Evolutionary conservation across 2,113 vertebrate species (phyloP).

Genomic region (Myrmecophaga tridactyla): DNA sequence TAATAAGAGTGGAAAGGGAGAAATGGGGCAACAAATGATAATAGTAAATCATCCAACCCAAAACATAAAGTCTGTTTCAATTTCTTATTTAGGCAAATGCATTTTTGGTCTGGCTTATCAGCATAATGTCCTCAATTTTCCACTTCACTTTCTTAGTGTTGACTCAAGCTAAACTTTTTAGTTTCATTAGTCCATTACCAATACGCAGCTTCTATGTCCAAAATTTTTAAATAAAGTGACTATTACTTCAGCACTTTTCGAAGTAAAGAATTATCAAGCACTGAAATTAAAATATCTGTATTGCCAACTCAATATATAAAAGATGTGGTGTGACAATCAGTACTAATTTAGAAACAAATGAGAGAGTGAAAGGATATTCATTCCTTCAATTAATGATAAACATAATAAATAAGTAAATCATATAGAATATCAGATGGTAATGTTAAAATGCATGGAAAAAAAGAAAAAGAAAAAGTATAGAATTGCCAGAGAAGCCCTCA

Average conservation of each 20-base stretch:
- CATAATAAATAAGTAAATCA: not conserved
- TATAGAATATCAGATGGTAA: not conserved
- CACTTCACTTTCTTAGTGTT: slow-evolving; percentile 50
- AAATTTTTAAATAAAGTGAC: slow-evolving; percentile 27
- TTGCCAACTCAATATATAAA: not conserved
- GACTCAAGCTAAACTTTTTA: slow-evolving; percentile 30
- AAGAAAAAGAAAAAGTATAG: not conserved
- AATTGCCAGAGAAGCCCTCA: not conserved
- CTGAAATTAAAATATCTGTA: slow-evolving; percentile 36
- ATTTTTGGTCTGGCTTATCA: slow-evolving; percentile 4
- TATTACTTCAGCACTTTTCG: not conserved
- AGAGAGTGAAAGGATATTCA: not conserved
- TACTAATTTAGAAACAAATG: slow-evolving; percentile 25
- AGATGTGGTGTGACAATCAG: not conserved
- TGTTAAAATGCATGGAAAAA: not conserved
- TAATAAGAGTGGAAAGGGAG: not conserved
- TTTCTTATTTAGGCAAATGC: slow-evolving; percentile 26
- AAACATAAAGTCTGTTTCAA: slow-evolving; percentile 36
- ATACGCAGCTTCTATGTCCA: not conserved
- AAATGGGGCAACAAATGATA: not conserved
- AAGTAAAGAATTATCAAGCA: not conserved
- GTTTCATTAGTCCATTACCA: slow-evolving; percentile 35
- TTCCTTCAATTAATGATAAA: not conserved
- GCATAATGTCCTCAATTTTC: slow-evolving; percentile 34
- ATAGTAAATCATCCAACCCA: not conserved